Evolutionary conservation across 1,140 invertebrate genomes (phyloP).

Genomic region (Laodelphax striatellus): DNA sequence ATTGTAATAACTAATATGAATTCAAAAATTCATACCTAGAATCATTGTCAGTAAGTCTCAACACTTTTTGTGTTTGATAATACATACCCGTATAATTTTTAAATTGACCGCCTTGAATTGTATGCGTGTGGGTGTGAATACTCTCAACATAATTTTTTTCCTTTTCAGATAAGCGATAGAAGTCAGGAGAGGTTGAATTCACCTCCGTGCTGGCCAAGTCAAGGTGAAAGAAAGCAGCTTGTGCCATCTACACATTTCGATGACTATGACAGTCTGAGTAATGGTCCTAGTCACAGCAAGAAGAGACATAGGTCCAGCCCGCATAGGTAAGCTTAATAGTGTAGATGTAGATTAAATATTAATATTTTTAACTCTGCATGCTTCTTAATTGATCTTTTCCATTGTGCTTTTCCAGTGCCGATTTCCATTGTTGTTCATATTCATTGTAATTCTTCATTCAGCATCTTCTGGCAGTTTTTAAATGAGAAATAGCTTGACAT

Average conservation of each 20-base stretch:
- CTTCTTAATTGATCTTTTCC: too few species aligned
- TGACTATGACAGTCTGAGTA: slow-evolving; percentile 25
- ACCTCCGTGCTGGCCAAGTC: slow-evolving; percentile 35
- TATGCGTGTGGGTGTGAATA: too few species aligned
- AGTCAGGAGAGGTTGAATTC: slow-evolving; percentile 28
- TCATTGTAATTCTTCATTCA: neutral
- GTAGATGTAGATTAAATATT: too few species aligned
- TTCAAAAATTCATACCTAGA: too few species aligned
- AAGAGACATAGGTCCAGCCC: slow-evolving; percentile 43
- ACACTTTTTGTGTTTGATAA: too few species aligned
- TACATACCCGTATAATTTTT: too few species aligned
- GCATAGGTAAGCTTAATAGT: slow-evolving; percentile 32
- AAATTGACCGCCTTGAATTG: too few species aligned
- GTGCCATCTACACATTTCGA: neutral
- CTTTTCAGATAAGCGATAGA: slow-evolving; percentile 15
- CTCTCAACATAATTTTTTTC: too few species aligned
- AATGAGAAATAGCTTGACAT: neutral
- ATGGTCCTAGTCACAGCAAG: slow-evolving; percentile 43
- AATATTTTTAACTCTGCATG: too few species aligned
- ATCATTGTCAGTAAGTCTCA: too few species aligned
- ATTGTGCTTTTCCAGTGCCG: too few species aligned
- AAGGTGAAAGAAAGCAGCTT: slow-evolving; percentile 39
- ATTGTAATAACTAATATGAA: too few species aligned
- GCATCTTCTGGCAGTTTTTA: slow-evolving; percentile 4
- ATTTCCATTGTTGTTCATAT: neutral